These are phyloP conservation scores for Lasiommata megera DNA, from an alignment of 2,888 invertebrate species.

Conservation along the genomic window DNA sequence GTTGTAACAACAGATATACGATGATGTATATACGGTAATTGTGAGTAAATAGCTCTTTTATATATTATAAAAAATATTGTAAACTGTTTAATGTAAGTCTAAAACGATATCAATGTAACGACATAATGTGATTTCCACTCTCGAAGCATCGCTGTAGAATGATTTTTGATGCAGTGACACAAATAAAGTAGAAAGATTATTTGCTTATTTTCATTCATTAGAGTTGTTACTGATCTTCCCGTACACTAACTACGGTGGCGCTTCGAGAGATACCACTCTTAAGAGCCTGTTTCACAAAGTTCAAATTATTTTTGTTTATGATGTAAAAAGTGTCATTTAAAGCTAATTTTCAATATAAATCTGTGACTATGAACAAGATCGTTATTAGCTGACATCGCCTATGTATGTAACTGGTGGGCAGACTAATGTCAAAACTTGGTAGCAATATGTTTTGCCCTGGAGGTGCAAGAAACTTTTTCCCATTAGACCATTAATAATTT, in stretches of 20 bases:
- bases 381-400: too few species aligned
- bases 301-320: too few species aligned
- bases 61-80: constrained; percentile 77
- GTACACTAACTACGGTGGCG: background rate
- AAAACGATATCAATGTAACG: constrained; percentile 55
- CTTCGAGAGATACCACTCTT: constrained; percentile 3
- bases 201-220: constrained; percentile 12
- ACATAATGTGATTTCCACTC: constrained; percentile 21
- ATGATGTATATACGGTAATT: constrained; percentile 74
- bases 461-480: too few species aligned
- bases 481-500: too few species aligned
- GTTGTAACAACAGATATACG: constrained; percentile 76
- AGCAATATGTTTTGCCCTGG: too few species aligned
- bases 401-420: too few species aligned
- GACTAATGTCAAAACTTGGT: too few species aligned
- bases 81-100: constrained; percentile 72
- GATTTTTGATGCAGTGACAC: background rate
- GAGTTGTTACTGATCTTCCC: background rate
- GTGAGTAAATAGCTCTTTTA: constrained; percentile 75
- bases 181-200: background rate
- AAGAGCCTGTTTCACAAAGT: constrained; percentile 6
- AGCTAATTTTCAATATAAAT: too few species aligned
- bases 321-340: too few species aligned
- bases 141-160: constrained; percentile 18
- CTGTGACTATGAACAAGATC: too few species aligned